Evolutionary conservation across 1,140 invertebrate species (phyloP).

Genomic region (Drosophila auraria): DNA sequence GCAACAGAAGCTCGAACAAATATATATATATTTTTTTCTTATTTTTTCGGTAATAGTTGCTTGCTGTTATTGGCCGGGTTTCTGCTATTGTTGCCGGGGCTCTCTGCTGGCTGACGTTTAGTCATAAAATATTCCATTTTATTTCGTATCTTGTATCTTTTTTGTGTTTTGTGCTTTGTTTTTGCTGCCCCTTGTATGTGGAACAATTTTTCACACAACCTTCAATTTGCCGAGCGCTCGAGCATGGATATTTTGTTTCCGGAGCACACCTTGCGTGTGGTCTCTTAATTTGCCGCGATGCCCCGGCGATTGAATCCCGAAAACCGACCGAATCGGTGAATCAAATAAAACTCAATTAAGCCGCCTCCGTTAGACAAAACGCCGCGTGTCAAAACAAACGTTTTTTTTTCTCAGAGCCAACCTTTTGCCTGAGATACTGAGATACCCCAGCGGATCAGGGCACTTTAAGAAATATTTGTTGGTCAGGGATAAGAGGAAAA

Average conservation of each 20-base stretch:
- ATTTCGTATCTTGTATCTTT: constrained; percentile 62
- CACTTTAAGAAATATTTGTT: constrained; percentile 7
- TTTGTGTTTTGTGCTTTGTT: not conserved
- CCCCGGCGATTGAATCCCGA: constrained; percentile 37
- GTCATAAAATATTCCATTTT: constrained; percentile 82
- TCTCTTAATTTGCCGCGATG: constrained; percentile 51
- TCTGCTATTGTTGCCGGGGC: constrained; percentile 56
- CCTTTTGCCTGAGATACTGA: constrained; percentile 14
- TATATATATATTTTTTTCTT: constrained; percentile 43
- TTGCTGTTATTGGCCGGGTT: constrained; percentile 44
- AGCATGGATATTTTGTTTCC: constrained; percentile 63
- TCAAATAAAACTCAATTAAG: constrained; percentile 77
- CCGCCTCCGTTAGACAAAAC: constrained; percentile 73
- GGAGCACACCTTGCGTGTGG: constrained; percentile 64
- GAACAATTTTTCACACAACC: constrained; percentile 72
- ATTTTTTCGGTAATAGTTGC: constrained; percentile 74
- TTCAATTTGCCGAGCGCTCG: constrained; percentile 50
- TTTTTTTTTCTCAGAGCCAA: constrained; percentile 28
- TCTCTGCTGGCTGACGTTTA: constrained; percentile 61
- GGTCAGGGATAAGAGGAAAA: no score
- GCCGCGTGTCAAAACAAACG: constrained; percentile 81
- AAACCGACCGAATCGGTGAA: constrained; percentile 39
- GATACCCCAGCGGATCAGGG: not conserved
- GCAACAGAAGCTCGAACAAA: constrained; percentile 78
- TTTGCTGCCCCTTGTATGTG: constrained; percentile 18